A percentile compares a stretch with the other conserved stretches of the same genome.
These are phyloP conservation scores for Actias luna DNA, from an alignment of 2,888 invertebrate genomes.

Conservation along the genomic window DNA sequence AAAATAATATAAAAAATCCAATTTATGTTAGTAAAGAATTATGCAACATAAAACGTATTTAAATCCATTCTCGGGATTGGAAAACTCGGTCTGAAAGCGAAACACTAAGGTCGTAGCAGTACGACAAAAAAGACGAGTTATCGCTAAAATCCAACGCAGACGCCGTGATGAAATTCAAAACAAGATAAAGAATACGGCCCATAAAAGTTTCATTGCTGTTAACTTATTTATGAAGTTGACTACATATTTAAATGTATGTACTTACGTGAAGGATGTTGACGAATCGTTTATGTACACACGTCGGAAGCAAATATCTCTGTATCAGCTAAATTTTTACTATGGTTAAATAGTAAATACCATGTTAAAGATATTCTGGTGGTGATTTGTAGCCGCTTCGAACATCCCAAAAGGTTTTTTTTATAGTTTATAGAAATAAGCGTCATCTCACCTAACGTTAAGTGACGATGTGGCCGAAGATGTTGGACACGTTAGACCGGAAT, in stretches of 20 bases:
- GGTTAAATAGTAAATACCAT: not conserved
- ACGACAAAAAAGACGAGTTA: constrained; percentile 34
- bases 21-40: constrained; percentile 28
- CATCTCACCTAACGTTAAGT: no score
- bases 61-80: constrained; percentile 38
- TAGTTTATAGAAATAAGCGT: no score
- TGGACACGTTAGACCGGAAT: no score
- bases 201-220: constrained; percentile 77
- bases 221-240: constrained; percentile 76
- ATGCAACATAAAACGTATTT: constrained; percentile 27
- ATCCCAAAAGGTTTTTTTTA: no score
- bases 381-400: no score
- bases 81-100: constrained; percentile 29
- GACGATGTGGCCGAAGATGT: no score
- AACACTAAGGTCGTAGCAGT: constrained; percentile 3
- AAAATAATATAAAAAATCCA: constrained; percentile 18
- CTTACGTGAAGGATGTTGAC: constrained; percentile 38
- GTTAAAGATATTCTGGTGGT: not conserved
- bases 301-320: not conserved
- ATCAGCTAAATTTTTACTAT: not conserved
- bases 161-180: constrained; percentile 76
- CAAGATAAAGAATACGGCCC: constrained; percentile 75
- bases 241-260: constrained; percentile 69
- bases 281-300: constrained; percentile 9
- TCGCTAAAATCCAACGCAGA: constrained; percentile 60